phyloP scores from a whole-genome alignment of 2,797 vertebrate genomes.

The Cuculus canorus region DNA sequence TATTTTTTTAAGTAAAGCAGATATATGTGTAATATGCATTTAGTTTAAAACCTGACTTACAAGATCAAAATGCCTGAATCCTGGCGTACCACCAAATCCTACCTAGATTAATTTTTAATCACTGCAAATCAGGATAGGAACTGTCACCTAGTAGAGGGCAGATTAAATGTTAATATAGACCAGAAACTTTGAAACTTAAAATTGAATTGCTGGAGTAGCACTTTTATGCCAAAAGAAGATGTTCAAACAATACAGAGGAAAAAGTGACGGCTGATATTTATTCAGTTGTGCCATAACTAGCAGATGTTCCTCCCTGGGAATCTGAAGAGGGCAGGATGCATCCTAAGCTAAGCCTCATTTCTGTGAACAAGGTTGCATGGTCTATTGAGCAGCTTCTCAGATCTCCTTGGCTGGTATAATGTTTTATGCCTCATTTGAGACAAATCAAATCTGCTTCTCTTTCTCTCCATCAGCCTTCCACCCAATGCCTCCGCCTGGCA shows the following conservation, averaged over 20 bases:
- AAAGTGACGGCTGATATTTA: neutral
- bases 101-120: slow-evolving; percentile 38
- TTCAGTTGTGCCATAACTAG: neutral
- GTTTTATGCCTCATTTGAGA: neutral
- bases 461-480: neutral
- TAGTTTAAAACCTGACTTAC: slow-evolving; percentile 36
- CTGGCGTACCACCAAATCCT: slow-evolving; percentile 14
- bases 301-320: neutral
- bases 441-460: neutral
- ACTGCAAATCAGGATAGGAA: slow-evolving; percentile 23
- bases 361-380: neutral
- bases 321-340: neutral
- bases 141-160: neutral
- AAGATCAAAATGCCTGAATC: slow-evolving; percentile 23
- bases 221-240: neutral
- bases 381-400: slow-evolving; percentile 17
- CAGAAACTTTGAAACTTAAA: slow-evolving; percentile 17
- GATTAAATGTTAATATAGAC: neutral
- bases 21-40: neutral
- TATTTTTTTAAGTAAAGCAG: neutral
- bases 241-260: neutral
- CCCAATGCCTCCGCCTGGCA: neutral
- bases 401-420: neutral
- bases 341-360: neutral
- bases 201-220: neutral